A percentile compares a stretch with the other conserved stretches of the same genome.
phyloP scores from a whole-genome alignment of 2,888 invertebrate species.

The Oeneis ivallda region DNA sequence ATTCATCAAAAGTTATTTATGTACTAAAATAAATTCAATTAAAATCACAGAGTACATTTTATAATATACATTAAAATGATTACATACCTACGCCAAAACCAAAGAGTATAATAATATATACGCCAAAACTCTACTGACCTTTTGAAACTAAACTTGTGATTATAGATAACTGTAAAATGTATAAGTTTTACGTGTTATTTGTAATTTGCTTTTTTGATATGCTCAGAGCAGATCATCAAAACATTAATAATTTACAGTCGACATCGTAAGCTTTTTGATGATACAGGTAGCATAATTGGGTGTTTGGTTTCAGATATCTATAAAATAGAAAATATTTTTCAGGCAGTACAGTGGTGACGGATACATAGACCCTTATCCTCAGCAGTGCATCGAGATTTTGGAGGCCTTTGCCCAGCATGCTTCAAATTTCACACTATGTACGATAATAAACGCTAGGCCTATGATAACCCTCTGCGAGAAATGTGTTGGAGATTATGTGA shows the following conservation, averaged over 20 bases:
- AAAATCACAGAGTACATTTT: too few species aligned
- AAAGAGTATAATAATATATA: too few species aligned
- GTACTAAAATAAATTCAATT: too few species aligned
- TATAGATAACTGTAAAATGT: slow-evolving; percentile 19
- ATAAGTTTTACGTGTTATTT: slow-evolving; percentile 21
- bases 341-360: slow-evolving; percentile 45
- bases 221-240: slow-evolving; percentile 32
- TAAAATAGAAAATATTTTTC: slow-evolving; percentile 36
- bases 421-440: slow-evolving; percentile 83
- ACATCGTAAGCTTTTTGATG: slow-evolving; percentile 6
- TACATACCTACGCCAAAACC: too few species aligned
- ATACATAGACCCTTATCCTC: slow-evolving; percentile 45
- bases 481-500: slow-evolving; percentile 80
- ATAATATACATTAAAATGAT: too few species aligned
- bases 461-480: slow-evolving; percentile 80
- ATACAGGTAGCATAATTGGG: too few species aligned
- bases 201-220: slow-evolving; percentile 22
- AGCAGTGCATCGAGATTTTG: slow-evolving; percentile 57
- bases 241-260: neutral
- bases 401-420: slow-evolving; percentile 77
- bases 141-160: neutral
- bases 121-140: neutral
- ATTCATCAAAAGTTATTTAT: too few species aligned
- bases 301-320: neutral
- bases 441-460: slow-evolving; percentile 82